Evolutionary conservation across 2,113 vertebrate species (phyloP).

Genomic region (Orycteropus afer): DNA sequence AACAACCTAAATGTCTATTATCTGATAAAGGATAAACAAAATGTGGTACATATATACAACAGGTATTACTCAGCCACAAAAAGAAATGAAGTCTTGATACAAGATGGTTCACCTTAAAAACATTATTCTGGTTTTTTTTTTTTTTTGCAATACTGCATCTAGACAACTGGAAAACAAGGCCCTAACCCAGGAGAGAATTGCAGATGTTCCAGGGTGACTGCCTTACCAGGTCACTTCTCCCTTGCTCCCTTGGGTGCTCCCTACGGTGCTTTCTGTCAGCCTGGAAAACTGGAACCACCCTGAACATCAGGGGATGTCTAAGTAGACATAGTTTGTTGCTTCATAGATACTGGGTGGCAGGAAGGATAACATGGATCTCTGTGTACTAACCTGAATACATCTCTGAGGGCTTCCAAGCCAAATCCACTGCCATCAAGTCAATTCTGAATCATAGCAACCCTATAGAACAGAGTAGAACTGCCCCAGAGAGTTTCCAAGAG

Average conservation of each 20-base stretch:
- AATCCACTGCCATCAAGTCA: background rate
- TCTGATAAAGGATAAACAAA: background rate
- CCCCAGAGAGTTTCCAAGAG: too few species aligned
- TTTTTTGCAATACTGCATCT: background rate
- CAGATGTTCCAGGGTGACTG: background rate
- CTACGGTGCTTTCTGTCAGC: background rate
- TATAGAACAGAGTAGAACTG: too few species aligned
- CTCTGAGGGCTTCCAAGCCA: background rate
- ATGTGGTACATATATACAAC: background rate
- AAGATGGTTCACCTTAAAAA: background rate
- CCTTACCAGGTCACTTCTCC: background rate
- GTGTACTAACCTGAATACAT: background rate
- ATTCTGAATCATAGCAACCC: too few species aligned
- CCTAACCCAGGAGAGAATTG: background rate
- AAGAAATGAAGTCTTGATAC: background rate
- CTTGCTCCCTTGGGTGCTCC: background rate
- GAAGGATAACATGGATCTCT: background rate
- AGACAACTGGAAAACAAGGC: background rate
- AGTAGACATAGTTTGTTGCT: background rate
- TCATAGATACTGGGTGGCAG: background rate
- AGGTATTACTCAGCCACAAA: background rate
- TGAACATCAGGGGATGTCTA: background rate
- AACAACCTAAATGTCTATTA: background rate
- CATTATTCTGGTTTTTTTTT: background rate
- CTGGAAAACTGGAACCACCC: background rate